Conservation (phyloP, 2,888 invertebrate genomes). For the Hydropsyche betteni region DNA sequence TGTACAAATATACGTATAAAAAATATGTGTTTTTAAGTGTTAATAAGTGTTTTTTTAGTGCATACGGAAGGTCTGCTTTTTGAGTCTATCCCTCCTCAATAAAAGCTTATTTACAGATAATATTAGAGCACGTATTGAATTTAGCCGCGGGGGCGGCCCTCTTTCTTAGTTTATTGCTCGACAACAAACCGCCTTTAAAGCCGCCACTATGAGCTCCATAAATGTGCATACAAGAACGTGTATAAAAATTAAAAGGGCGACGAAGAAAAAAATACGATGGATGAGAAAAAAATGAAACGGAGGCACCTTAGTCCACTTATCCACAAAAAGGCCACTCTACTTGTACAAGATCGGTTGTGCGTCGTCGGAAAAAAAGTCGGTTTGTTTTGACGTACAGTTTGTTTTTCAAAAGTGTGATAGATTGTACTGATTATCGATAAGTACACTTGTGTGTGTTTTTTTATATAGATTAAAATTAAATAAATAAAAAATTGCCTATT, state of each 20-base stretch:
- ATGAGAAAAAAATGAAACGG: conserved; percentile 1
- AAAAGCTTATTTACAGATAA: conserved; percentile 36
- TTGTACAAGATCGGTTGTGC: no score
- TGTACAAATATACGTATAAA: no score
- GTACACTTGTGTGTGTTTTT: no score
- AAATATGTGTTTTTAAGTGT: no score
- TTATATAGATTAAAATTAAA: no score
- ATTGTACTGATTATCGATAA: no score
- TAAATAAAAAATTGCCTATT: no score
- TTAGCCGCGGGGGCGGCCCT: conserved; percentile 31
- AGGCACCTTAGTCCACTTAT: conserved; percentile 24
- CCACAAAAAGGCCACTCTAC: conserved; percentile 17
- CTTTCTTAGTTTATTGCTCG: conserved; percentile 34
- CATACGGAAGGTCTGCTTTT: conserved; percentile 36
- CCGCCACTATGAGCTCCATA: conserved; percentile 2
- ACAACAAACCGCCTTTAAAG: conserved; percentile 36
- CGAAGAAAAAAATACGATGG: conserved; percentile 1
- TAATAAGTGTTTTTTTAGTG: neutral
- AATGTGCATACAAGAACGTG: conserved; percentile 26
- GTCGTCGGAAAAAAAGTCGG: no score
- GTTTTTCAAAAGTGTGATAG: no score
- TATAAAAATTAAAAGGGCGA: conserved; percentile 5
- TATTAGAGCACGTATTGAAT: conserved; percentile 32
- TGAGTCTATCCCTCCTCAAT: conserved; percentile 3
- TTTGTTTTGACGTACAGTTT: no score